Conservation (phyloP, 2,113 vertebrate genomes). For the Psittacara wagleri region DNA sequence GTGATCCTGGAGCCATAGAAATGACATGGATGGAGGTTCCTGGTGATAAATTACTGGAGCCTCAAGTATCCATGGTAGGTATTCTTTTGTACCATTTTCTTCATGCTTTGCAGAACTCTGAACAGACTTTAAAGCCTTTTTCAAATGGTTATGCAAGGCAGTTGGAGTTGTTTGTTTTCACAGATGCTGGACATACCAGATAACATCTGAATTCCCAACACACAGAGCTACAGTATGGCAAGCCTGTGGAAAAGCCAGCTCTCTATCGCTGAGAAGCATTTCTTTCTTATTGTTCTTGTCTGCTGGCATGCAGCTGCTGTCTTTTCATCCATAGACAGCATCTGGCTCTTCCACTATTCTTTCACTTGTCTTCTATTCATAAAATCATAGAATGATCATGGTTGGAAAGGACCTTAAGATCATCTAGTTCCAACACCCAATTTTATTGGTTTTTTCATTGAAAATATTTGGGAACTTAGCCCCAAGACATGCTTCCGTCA, state of each 20-base stretch:
- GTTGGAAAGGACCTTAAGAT: background rate
- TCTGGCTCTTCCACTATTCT: background rate
- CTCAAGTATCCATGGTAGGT: constrained; percentile 89
- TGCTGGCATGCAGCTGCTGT: background rate
- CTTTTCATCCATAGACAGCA: background rate
- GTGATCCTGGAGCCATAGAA: constrained; percentile 86
- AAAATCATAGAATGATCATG: background rate
- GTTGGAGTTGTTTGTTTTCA: background rate
- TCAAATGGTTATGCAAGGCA: background rate
- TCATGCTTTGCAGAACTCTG: background rate
- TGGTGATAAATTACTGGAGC: constrained; percentile 91
- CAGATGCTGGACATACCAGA: background rate
- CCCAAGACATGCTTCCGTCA: background rate
- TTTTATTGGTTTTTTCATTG: background rate
- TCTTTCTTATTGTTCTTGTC: background rate
- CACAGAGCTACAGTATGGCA: background rate
- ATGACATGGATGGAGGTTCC: constrained; percentile 98
- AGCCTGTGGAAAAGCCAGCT: background rate
- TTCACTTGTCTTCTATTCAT: background rate
- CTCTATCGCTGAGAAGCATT: background rate
- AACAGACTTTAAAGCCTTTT: background rate
- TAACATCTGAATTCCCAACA: background rate
- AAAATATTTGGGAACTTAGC: background rate
- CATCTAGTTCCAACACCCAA: background rate
- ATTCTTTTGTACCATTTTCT: background rate